Conservation (phyloP, 2,888 invertebrate species). For the Eristalis intricaria region DNA sequence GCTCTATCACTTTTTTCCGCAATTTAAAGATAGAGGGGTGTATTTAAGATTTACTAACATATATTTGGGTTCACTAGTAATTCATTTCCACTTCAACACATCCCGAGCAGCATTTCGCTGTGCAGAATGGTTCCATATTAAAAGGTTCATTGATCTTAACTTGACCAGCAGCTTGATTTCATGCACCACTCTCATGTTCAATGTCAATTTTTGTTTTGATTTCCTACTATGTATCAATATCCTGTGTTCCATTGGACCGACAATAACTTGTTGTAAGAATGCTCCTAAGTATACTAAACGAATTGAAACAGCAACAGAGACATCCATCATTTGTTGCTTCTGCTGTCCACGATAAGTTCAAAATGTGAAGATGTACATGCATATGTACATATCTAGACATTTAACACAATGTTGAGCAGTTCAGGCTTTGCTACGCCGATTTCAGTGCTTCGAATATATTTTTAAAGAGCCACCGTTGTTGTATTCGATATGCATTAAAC, state of each 20-base stretch:
- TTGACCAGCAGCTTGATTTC: no score
- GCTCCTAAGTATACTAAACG: constrained; percentile 45
- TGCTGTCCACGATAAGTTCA: constrained; percentile 4
- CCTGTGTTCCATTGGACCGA: constrained; percentile 34
- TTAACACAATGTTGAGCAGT: constrained; percentile 15
- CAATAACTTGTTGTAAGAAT: constrained; percentile 63
- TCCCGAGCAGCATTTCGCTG: background rate
- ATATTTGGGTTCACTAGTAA: no score
- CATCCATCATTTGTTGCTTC: constrained; percentile 63
- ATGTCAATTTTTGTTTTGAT: no score
- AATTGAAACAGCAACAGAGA: constrained; percentile 45
- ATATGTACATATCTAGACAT: background rate
- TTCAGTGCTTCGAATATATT: background rate
- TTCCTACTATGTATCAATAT: no score
- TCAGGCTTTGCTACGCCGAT: background rate
- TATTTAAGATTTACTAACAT: no score
- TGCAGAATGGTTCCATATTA: no score
- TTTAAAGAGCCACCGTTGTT: background rate
- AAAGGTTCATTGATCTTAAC: no score
- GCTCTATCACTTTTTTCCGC: background rate
- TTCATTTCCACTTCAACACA: background rate
- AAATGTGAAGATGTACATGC: constrained; percentile 34
- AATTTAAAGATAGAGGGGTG: background rate
- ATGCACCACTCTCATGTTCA: background rate
- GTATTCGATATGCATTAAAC: constrained; percentile 30